Base-by-base conservation (phyloP, 1,140 invertebrate genomes). In the Streblospio benedicti region DNA sequence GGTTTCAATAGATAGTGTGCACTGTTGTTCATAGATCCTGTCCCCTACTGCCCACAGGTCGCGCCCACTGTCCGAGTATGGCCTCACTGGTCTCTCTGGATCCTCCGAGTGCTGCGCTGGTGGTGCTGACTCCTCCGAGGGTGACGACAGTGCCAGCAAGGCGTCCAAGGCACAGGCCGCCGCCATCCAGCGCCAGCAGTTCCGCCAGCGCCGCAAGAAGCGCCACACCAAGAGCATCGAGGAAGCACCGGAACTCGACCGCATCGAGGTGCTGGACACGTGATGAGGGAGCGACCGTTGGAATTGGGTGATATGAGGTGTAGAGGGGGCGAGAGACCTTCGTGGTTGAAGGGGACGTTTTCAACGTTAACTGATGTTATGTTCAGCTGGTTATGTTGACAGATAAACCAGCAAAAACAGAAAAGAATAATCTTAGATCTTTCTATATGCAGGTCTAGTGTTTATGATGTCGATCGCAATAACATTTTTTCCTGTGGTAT, bases 211-310 rank as follows among this genome's bases (percentile, higher is more conserved):
- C 6, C 23, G 30, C 27, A 52, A 52, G 31, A 25, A 52, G 50
- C 18, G 50, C 12, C 50, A 52, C 27, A 25, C 28, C 12, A 25
- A 31, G 3, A 52, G 50, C 25, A 52, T 52, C 9, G 50, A 52
- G 50, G 50, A 52, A 31, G 23, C 33, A 2, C 50, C 50, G n/a
- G 50, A 52, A 1, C 28, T 31, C 50, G 50, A 52, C 30, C n/a
- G n/a, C n/a, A n/a, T n/a, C n/a, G n/a, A n/a, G n/a, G n/a, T n/a
- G n/a, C n/a, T n/a, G n/a, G n/a, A n/a, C n/a, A n/a, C n/a, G n/a
- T n/a, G n/a, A n/a, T n/a, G n/a, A n/a, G n/a, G n/a, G n/a, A n/a
- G n/a, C n/a, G n/a, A n/a, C n/a, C n/a, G n/a, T n/a, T n/a, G n/a
- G n/a, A n/a, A n/a, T n/a, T n/a, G n/a, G n/a, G n/a, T n/a, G n/a